Percentiles rank a stretch among this genome's conserved stretches.
Evolutionary conservation across 2,888 invertebrate genomes (phyloP).

Genomic region (Alentia gelatinosa): DNA sequence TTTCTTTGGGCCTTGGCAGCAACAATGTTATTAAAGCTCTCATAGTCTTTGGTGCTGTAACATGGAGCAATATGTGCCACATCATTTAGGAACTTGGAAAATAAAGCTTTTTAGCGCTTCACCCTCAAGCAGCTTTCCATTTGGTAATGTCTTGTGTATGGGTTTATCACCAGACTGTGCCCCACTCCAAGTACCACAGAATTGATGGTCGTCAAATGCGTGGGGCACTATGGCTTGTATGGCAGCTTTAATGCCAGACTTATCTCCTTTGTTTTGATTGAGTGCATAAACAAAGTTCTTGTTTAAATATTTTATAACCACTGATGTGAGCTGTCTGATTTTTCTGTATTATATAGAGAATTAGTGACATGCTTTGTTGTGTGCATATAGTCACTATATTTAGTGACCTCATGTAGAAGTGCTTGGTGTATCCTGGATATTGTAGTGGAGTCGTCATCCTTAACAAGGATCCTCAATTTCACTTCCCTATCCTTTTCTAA

Average conservation of each 20-base stretch:
- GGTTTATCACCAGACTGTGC: neutral
- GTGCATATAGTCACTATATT: constrained; percentile 21
- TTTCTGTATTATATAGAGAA: constrained; percentile 18
- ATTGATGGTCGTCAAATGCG: constrained; percentile 29
- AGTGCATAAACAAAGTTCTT: constrained; percentile 3
- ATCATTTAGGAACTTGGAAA: neutral
- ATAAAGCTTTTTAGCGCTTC: neutral
- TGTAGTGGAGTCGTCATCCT: constrained; percentile 40
- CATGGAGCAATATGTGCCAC: neutral
- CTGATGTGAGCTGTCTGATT: neutral
- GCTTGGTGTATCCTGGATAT: neutral
- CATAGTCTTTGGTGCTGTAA: constrained; percentile 26
- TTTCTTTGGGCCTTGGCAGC: constrained; percentile 12
- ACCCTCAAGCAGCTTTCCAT: neutral
- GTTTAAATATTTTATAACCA: neutral
- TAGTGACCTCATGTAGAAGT: neutral
- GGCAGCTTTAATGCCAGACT: neutral
- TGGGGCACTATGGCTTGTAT: constrained; percentile 29
- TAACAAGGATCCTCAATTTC: neutral
- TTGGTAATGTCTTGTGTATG: neutral
- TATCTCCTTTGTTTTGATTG: constrained; percentile 50
- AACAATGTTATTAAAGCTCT: constrained; percentile 31
- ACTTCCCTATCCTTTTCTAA: neutral
- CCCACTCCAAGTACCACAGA: constrained; percentile 22
- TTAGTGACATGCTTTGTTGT: neutral